A percentile compares a stretch with the other conserved stretches of the same genome.
Conservation (phyloP, 2,797 vertebrate genomes). For the Limnodromus scolopaceus region DNA sequence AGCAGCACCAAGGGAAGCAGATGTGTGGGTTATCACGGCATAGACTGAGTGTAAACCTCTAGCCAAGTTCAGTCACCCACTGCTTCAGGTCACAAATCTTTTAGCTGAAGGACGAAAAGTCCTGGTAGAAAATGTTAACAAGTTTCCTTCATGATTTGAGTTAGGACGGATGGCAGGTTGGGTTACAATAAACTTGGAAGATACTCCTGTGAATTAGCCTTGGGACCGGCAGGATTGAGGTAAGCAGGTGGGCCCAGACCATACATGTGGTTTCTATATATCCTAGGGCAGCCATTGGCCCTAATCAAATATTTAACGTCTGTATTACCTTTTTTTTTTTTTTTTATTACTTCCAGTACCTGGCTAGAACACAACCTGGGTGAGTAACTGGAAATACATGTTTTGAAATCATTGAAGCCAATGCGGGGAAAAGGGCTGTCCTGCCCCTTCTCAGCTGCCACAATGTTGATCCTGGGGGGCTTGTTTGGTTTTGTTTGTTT, state of each 20-base stretch:
- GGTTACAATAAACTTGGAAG: neutral
- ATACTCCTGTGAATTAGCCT: neutral
- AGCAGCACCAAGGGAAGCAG: neutral
- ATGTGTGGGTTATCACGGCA: rapidly evolving
- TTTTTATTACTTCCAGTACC: neutral
- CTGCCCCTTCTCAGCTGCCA: slow-evolving; percentile 15
- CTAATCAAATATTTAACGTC: neutral
- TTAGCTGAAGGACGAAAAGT: neutral
- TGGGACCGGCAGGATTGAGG: neutral
- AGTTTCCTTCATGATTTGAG: neutral
- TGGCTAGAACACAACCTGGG: neutral
- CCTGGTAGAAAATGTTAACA: neutral
- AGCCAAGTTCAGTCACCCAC: neutral
- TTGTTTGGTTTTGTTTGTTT: slow-evolving; percentile 29
- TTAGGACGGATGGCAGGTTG: neutral
- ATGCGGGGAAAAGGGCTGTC: neutral
- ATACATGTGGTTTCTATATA: neutral
- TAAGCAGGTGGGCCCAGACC: neutral
- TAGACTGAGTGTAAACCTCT: neutral
- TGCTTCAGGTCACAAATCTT: neutral
- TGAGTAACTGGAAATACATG: neutral
- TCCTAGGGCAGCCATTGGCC: neutral
- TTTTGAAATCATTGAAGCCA: neutral
- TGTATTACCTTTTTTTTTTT: neutral
- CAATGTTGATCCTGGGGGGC: neutral